A percentile compares a stretch with the other conserved stretches of the same genome.
These are phyloP conservation scores for Psilanteris sp. DNA, from an alignment of 1,140 invertebrate species.

Conservation along the genomic window DNA sequence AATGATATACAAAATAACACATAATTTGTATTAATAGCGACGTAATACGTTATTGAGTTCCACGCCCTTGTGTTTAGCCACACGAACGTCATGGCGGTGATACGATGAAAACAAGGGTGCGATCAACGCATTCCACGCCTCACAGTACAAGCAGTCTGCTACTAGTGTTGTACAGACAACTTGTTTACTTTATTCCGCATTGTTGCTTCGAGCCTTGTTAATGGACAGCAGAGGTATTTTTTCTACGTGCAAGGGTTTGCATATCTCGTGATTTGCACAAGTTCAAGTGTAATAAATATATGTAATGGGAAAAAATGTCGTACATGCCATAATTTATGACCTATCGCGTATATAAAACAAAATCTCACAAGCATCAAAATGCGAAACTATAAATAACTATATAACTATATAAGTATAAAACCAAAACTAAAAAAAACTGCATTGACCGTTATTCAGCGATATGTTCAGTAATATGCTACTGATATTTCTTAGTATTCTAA, in stretches of 20 bases:
- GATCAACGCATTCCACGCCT: slow-evolving; percentile 53
- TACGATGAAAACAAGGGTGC: slow-evolving; percentile 27
- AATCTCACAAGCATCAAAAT: no score
- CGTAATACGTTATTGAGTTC: slow-evolving; percentile 56
- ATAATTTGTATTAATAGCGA: slow-evolving; percentile 53
- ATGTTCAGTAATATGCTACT: no score
- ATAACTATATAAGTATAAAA: no score
- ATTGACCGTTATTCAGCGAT: no score
- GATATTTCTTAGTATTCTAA: no score
- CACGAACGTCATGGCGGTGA: slow-evolving; percentile 47
- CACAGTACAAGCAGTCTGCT: slow-evolving; percentile 38
- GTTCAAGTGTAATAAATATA: slow-evolving; percentile 27
- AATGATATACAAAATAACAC: no score
- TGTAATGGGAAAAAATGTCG: slow-evolving; percentile 19
- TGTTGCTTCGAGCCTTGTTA: slow-evolving; percentile 73
- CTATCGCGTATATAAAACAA: no score
- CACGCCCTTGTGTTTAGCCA: slow-evolving; percentile 54
- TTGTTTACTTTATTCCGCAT: slow-evolving; percentile 77
- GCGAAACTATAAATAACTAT: no score
- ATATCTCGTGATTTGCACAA: slow-evolving; percentile 64
- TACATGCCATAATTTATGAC: no score
- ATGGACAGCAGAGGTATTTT: slow-evolving; percentile 67
- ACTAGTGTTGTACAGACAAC: slow-evolving; percentile 43
- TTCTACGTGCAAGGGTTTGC: slow-evolving; percentile 49
- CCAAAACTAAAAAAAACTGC: no score